Evolutionary conservation across 2,113 vertebrate species (phyloP).

Genomic region (Scortum barcoo): DNA sequence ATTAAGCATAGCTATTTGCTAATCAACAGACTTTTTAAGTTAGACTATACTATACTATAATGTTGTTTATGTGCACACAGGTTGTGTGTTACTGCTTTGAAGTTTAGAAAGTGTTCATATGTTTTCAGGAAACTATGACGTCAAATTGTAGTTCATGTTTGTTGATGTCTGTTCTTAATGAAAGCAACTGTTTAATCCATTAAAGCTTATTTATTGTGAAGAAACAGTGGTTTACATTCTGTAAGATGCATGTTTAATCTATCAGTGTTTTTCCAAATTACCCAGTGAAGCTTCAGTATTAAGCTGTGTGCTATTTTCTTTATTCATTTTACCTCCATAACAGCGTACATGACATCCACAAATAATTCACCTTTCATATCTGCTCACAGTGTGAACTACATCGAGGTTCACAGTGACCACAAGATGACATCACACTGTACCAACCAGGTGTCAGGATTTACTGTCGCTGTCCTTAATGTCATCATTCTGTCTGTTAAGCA

Average conservation of each 20-base stretch:
- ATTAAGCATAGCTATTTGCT: neutral
- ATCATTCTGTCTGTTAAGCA: neutral
- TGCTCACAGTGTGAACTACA: neutral
- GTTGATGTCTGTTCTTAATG: neutral
- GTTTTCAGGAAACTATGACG: neutral
- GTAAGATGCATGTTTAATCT: neutral
- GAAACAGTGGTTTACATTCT: neutral
- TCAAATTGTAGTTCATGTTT: neutral
- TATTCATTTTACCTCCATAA: neutral
- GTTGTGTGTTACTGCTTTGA: neutral
- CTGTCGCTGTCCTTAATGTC: neutral
- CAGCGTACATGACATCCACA: neutral
- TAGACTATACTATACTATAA: neutral
- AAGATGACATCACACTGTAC: neutral
- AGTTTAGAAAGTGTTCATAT: no score
- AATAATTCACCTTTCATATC: neutral
- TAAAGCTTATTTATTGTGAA: slow-evolving; percentile 43
- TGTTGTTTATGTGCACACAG: neutral
- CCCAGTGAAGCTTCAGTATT: neutral
- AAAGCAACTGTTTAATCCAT: slow-evolving; percentile 14
- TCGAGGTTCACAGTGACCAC: neutral
- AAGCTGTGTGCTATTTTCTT: neutral
- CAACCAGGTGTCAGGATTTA: neutral
- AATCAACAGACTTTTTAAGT: neutral
- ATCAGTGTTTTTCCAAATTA: neutral